phyloP scores from a whole-genome alignment of 2,888 invertebrate genomes.

The Drosophila lacicola region DNA sequence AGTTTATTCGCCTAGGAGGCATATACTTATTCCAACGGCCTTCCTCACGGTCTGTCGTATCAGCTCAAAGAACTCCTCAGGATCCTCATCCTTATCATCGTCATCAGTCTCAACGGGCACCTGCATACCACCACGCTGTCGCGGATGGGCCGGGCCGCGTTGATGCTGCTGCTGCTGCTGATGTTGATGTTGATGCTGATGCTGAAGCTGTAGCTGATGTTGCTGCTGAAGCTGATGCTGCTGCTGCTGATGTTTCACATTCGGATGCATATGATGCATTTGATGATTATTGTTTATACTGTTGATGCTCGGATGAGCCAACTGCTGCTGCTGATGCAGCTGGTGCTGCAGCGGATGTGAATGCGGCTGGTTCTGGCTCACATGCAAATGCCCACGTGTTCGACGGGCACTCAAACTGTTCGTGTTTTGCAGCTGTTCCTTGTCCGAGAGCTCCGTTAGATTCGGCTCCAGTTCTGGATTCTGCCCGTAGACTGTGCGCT shows the following conservation, averaged over 20 bases:
- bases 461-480: slow-evolving; percentile 31
- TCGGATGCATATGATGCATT: slow-evolving; percentile 14
- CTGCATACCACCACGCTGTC: slow-evolving; percentile 29
- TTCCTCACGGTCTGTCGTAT: slow-evolving; percentile 81
- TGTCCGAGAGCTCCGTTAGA: slow-evolving; percentile 46
- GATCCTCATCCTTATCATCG: slow-evolving; percentile 79
- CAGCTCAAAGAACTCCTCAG: slow-evolving; percentile 83
- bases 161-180: slow-evolving; percentile 16
- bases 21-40: slow-evolving; percentile 76
- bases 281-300: slow-evolving; percentile 25
- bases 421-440: slow-evolving; percentile 38
- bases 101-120: slow-evolving; percentile 40
- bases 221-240: slow-evolving; percentile 9
- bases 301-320: slow-evolving; percentile 9
- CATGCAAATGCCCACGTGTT: not conserved
- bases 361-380: slow-evolving; percentile 16
- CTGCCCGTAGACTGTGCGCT: slow-evolving; percentile 40
- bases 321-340: slow-evolving; percentile 64
- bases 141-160: slow-evolving; percentile 8
- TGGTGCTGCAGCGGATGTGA: slow-evolving; percentile 61
- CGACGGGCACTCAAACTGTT: slow-evolving; percentile 22
- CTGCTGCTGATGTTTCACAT: slow-evolving; percentile 20
- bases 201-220: slow-evolving; percentile 1
- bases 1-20: too few relatives aligned
- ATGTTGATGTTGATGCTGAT: slow-evolving; percentile 5